phyloP scores from a whole-genome alignment of 2,888 invertebrate genomes.

The Craniophora ligustri region DNA sequence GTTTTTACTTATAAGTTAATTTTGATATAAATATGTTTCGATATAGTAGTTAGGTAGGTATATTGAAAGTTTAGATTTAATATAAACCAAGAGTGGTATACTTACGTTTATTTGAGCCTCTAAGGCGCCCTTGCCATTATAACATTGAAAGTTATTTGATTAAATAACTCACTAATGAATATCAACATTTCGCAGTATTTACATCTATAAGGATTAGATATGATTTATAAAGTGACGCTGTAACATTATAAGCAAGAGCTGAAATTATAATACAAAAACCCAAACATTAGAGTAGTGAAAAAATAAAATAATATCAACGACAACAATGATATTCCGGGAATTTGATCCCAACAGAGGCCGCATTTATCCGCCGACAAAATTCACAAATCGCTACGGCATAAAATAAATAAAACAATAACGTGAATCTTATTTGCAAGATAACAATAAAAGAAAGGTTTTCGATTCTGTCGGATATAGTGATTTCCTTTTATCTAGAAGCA shows the following conservation, averaged over 20 bases:
- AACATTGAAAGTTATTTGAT: too few relatives aligned
- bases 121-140: too few relatives aligned
- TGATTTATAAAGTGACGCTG: too few relatives aligned
- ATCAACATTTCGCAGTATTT: too few relatives aligned
- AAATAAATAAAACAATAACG: slow-evolving; percentile 6
- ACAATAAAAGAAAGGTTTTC: slow-evolving; percentile 9
- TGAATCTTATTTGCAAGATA: slow-evolving; percentile 10
- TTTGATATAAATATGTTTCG: too few relatives aligned
- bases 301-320: neutral
- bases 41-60: too few relatives aligned
- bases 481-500: slow-evolving; percentile 31
- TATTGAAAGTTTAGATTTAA: too few relatives aligned
- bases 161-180: too few relatives aligned
- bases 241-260: neutral
- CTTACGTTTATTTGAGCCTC: too few relatives aligned
- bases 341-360: neutral
- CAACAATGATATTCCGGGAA: neutral
- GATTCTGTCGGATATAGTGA: slow-evolving; percentile 7
- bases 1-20: too few relatives aligned
- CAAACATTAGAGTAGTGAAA: neutral
- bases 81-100: too few relatives aligned
- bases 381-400: neutral
- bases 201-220: too few relatives aligned
- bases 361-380: neutral
- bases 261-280: neutral